Conservation (phyloP, 2,113 vertebrate species). For the Otocyon megalotis region DNA sequence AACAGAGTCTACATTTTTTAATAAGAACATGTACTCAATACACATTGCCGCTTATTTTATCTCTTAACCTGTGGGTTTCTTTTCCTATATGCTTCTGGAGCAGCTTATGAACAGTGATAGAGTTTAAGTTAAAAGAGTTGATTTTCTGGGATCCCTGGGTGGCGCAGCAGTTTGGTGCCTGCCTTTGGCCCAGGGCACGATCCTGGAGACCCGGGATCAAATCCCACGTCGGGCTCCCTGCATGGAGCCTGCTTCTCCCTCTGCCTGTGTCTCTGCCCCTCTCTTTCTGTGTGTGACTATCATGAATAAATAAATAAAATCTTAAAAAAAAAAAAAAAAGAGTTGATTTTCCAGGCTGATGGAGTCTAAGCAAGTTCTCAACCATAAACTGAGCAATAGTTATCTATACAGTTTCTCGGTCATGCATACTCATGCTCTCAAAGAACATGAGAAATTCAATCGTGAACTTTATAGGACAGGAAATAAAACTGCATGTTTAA, state of each 20-base stretch:
- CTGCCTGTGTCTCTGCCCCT: too few species aligned
- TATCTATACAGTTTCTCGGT: background rate
- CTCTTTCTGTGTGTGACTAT: too few species aligned
- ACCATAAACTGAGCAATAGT: background rate
- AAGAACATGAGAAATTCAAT: background rate
- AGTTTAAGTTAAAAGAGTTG: background rate
- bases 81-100: background rate
- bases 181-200: too few species aligned
- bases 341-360: background rate
- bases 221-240: too few species aligned
- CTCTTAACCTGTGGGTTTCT: background rate
- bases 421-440: background rate
- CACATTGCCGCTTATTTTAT: background rate
- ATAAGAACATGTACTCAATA: slow-evolving; percentile 15
- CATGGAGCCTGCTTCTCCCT: too few species aligned
- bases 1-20: background rate
- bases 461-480: background rate
- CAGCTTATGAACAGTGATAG: background rate
- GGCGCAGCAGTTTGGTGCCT: too few species aligned
- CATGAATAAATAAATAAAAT: too few species aligned
- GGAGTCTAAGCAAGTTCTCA: background rate
- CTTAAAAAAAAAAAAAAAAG: too few species aligned
- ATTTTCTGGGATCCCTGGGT: too few species aligned
- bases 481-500: background rate
- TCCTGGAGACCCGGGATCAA: too few species aligned